A percentile compares a stretch with the other conserved stretches of the same genome.
phyloP scores from a whole-genome alignment of 1,140 invertebrate genomes.

The Riptortus pedestris region DNA sequence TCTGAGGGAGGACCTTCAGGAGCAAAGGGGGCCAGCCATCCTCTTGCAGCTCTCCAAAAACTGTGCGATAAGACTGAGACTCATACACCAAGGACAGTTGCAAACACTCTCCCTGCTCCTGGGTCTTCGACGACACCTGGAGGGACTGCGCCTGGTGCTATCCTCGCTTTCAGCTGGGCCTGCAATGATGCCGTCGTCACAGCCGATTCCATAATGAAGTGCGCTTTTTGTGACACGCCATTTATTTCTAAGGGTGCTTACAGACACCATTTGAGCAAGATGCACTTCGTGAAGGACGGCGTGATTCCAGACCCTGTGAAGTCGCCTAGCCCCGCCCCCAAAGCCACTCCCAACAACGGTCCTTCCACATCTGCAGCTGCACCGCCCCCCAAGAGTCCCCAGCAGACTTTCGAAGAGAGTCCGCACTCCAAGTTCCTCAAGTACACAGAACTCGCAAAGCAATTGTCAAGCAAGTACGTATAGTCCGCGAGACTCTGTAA shows the following conservation, averaged over 20 bases:
- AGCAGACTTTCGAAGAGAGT: constrained; percentile 67
- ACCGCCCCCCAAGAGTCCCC: constrained; percentile 36
- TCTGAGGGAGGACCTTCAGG: constrained; percentile 38
- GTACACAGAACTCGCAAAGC: constrained; percentile 91
- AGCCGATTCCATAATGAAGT: constrained; percentile 82
- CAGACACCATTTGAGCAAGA: constrained; percentile 89
- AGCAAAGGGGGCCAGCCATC: constrained; percentile 61
- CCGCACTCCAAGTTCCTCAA: constrained; percentile 93
- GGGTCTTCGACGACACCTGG: constrained; percentile 34
- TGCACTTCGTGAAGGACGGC: constrained; percentile 92
- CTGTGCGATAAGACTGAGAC: constrained; percentile 89
- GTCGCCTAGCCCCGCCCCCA: constrained; percentile 35
- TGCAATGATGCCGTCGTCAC: constrained; percentile 83
- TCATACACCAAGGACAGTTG: constrained; percentile 37
- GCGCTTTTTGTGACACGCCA: constrained; percentile 90
- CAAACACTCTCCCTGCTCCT: constrained; percentile 32
- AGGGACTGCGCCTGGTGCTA: constrained; percentile 60
- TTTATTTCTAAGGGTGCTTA: constrained; percentile 95
- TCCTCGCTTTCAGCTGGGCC: constrained; percentile 85
- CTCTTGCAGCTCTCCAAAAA: constrained; percentile 84
- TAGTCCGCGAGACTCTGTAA: constrained; percentile 38
- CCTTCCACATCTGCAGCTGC: constrained; percentile 34
- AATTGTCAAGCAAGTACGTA: constrained; percentile 90
- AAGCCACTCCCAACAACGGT: constrained; percentile 26
- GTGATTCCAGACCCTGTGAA: constrained; percentile 58